Base-by-base conservation (phyloP, 2,888 invertebrate species). In the Chaitophorus viminalis region DNA sequence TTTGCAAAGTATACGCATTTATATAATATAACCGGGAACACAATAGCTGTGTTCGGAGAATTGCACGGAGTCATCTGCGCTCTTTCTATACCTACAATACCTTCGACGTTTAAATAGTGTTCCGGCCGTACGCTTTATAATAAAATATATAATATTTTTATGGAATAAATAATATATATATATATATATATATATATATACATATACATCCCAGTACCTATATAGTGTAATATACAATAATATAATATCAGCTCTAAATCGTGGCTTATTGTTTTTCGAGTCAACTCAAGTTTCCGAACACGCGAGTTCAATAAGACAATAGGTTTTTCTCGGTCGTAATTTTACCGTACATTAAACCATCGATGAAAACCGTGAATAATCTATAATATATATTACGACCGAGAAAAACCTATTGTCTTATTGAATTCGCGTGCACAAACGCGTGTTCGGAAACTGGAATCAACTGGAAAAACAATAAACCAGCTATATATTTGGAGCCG, bases 291-390 rank as follows among this genome's bases (percentile, higher is more conserved):
- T 17, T 54, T 54, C 21, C 54, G 78, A 46, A 33, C 78, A 54
- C 25, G 25, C 78, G 54, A 46, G 6, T 79, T 79, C 60, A 65
- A 65, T 36, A 79, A 79, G 60, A 79, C 60, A 79, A 79, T 78
- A 14, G 78, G 25, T 21, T 78, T 78, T 60, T 78, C 21, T 25
- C 54, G 33, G 33, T 78, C 78, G 33, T 78, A 21, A 60, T 25
- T 60, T 21, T 60, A 60, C 6, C 60, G 60, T 60, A 60, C 60
- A 25, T 14, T 46, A 46, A 46, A 46, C 46, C 46, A 46, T 46
- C 46, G 46, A 46, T 5, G 60, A 60, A 21, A 21, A 21, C 60
- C 25, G 21, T 60, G 21, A 25, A 60, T 25, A 60, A 25, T 60
- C 21, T 60, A 21, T 46, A 46, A 46, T 46, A 52, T 52, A 17